phyloP scores from a whole-genome alignment of 2,113 vertebrate species.

The Cyphomyrus plagiostoma region DNA sequence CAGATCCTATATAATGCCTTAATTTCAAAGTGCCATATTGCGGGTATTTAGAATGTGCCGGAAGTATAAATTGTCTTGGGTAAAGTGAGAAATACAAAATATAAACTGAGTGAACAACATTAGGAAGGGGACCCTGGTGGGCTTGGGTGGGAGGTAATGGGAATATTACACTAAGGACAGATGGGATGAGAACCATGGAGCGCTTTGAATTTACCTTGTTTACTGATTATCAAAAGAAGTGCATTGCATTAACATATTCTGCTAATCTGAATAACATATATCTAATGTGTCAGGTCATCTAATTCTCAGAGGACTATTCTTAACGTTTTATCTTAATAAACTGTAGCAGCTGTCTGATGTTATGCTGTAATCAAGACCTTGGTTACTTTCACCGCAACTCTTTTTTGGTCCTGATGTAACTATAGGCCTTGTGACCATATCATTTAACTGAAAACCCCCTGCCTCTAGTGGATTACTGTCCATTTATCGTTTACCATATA shows the following conservation, averaged over 20 bases:
- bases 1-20: neutral
- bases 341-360: neutral
- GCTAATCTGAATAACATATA: neutral
- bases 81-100: neutral
- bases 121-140: neutral
- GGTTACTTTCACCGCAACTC: neutral
- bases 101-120: neutral
- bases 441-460: neutral
- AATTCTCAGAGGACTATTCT: neutral
- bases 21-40: neutral
- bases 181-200: neutral
- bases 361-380: neutral
- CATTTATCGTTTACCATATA: neutral
- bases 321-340: neutral
- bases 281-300: neutral
- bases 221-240: neutral
- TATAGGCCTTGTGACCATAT: neutral
- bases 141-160: neutral
- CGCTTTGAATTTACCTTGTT: neutral
- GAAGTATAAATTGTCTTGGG: neutral
- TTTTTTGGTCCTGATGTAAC: neutral
- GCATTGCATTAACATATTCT: neutral
- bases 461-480: neutral
- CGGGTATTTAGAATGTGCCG: neutral
- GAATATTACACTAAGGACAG: neutral